These are phyloP conservation scores for Esox niger DNA, from an alignment of 2,113 vertebrate species.

Conservation along the genomic window DNA sequence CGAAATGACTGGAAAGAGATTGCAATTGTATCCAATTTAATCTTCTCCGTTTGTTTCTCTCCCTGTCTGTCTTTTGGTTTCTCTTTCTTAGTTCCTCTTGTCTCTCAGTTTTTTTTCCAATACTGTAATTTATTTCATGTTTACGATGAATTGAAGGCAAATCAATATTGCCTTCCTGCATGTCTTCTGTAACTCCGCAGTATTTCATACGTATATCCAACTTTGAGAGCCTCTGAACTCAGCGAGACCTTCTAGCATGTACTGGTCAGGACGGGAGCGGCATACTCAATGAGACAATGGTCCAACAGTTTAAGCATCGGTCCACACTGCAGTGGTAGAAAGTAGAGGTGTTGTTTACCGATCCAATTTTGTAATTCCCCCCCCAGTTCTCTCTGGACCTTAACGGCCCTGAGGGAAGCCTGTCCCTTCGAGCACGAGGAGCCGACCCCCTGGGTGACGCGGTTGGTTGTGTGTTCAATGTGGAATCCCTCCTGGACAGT, in stretches of 20 bases:
- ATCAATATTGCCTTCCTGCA: constrained; percentile 39
- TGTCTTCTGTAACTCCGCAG: constrained; percentile 6
- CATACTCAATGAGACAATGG: too few relatives aligned
- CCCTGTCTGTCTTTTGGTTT: background rate
- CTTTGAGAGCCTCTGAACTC: constrained; percentile 9
- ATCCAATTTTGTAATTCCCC: background rate
- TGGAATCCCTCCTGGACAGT: constrained; percentile 83
- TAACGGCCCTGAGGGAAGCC: constrained; percentile 78
- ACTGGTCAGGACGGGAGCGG: too few relatives aligned
- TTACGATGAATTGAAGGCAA: constrained; percentile 63
- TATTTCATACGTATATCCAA: constrained; percentile 36
- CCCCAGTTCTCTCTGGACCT: constrained; percentile 85
- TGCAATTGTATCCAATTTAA: too few relatives aligned
- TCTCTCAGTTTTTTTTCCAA: background rate
- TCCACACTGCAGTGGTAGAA: too few relatives aligned
- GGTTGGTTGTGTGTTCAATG: constrained; percentile 73
- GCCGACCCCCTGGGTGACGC: constrained; percentile 36
- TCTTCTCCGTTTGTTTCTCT: constrained; percentile 33
- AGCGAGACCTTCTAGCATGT: background rate
- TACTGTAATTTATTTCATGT: too few relatives aligned
- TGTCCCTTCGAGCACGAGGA: constrained; percentile 78
- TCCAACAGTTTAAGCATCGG: too few relatives aligned
- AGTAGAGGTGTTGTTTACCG: background rate
- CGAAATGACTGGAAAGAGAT: too few relatives aligned
- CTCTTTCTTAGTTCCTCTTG: background rate